Conservation (phyloP, 2,888 invertebrate genomes). For the Epistrophe grossulariae region DNA sequence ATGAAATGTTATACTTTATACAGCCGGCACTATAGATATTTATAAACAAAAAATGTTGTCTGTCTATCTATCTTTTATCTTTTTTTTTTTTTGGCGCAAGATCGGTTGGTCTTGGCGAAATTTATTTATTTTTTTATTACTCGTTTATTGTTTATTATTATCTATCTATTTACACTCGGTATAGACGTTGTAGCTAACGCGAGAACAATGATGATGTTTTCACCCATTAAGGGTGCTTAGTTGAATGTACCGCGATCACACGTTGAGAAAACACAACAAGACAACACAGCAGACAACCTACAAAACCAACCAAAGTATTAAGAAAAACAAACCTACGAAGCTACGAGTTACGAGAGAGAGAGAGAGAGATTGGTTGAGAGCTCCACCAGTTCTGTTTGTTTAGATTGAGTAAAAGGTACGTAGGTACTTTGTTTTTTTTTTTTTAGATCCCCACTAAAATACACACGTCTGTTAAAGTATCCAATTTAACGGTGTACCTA, state of each 20-base stretch:
- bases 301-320: background rate
- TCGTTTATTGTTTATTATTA: background rate
- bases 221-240: constrained; percentile 70
- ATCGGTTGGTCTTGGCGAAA: constrained; percentile 30
- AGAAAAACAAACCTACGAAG: constrained; percentile 3
- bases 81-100: constrained; percentile 3
- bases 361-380: background rate
- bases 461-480: background rate
- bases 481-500: constrained; percentile 5
- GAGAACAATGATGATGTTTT: constrained; percentile 44
- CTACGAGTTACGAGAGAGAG: too few relatives aligned
- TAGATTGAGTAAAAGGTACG: background rate
- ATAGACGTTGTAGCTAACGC: constrained; percentile 24
- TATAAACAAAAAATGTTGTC: background rate
- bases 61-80: constrained; percentile 16
- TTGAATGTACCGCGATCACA: constrained; percentile 57
- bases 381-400: constrained; percentile 3
- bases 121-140: constrained; percentile 2
- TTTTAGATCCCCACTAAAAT: background rate
- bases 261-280: constrained; percentile 50
- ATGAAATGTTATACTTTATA: constrained; percentile 26
- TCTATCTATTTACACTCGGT: constrained; percentile 1
- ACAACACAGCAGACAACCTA: constrained; percentile 40
- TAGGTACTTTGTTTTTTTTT: background rate
- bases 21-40: constrained; percentile 24